phyloP scores from a whole-genome alignment of 2,888 invertebrate species.

The Tridacna gigas region DNA sequence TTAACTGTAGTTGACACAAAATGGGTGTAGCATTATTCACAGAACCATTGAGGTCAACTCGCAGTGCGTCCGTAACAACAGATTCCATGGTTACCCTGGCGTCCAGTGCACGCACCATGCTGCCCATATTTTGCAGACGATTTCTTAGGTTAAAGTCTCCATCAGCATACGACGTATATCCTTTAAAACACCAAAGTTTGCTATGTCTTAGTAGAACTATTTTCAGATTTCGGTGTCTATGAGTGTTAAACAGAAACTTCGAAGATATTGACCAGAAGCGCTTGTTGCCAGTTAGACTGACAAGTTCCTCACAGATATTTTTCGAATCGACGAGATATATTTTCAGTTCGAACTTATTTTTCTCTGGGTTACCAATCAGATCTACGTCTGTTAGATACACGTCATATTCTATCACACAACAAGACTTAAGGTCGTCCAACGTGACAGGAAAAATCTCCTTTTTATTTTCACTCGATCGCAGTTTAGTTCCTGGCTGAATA shows the following conservation, averaged over 20 bases:
- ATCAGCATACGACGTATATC: constrained; percentile 19
- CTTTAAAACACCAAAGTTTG: constrained; percentile 40
- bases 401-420: constrained; percentile 51
- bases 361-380: constrained; percentile 25
- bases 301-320: constrained; percentile 26
- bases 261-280: constrained; percentile 44
- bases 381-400: constrained; percentile 39
- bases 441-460: constrained; percentile 47
- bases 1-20: constrained; percentile 42
- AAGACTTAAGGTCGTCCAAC: constrained; percentile 36
- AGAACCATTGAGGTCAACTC: constrained; percentile 31
- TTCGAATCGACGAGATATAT: constrained; percentile 14
- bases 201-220: constrained; percentile 21
- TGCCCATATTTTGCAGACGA: constrained; percentile 26
- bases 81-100: constrained; percentile 25
- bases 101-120: constrained; percentile 24
- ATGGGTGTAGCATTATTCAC: constrained; percentile 25
- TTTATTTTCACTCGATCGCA: constrained; percentile 38
- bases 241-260: constrained; percentile 35
- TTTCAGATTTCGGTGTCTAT: constrained; percentile 28
- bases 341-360: constrained; percentile 25
- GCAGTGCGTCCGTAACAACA: background rate
- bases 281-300: constrained; percentile 34
- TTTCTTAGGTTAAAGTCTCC: constrained; percentile 32
- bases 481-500: constrained; percentile 55